phyloP scores from a whole-genome alignment of 2,113 vertebrate genomes.

The Lycaon pictus region DNA sequence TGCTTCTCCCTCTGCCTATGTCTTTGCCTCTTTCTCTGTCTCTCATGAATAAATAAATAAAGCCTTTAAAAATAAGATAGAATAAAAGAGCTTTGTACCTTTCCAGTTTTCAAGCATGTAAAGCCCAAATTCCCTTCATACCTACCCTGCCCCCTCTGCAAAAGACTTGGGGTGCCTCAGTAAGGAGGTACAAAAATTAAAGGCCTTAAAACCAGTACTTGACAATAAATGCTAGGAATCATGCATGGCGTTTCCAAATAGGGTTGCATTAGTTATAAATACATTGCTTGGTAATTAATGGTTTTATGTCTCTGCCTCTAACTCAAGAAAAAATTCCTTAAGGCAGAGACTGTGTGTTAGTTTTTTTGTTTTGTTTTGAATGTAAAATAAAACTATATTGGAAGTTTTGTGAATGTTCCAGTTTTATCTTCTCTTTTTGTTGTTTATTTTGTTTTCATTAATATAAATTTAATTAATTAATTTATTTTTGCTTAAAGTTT shows the following conservation, averaged over 20 bases:
- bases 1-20: not conserved
- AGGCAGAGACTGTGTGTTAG: not conserved
- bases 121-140: not conserved
- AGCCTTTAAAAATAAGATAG: not conserved
- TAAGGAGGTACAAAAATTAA: not conserved
- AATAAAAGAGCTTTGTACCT: not conserved
- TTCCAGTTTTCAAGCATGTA: not conserved
- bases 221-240: not conserved
- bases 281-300: not conserved
- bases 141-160: not conserved
- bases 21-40: not conserved
- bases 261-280: not conserved
- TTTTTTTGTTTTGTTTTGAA: not conserved
- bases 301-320: not conserved
- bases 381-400: not conserved
- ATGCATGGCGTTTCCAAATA: not conserved
- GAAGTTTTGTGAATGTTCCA: not conserved
- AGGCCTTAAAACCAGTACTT: not conserved
- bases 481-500: not conserved
- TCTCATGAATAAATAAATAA: not conserved
- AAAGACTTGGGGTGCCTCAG: not conserved
- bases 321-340: not conserved
- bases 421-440: not conserved
- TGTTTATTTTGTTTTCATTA: not conserved
- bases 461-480: not conserved